Evolutionary conservation across 35 echinoderm and acorn worm species (phyloP), one percentile per base, ranked within the genome.

Genomic region (Apostichopus japonicus): DNA sequence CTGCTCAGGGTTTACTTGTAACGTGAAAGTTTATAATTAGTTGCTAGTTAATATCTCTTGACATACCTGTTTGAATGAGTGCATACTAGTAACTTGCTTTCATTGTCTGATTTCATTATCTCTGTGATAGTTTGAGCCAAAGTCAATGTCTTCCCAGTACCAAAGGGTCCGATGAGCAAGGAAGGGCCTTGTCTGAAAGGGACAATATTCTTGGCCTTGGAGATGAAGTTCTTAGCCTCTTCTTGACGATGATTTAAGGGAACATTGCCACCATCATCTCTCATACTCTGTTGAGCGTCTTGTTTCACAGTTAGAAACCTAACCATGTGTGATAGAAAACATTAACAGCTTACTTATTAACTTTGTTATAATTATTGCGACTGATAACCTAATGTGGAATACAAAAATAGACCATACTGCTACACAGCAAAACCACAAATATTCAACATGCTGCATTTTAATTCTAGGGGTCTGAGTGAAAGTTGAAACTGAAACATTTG

Each of bases 51-150:
- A 33, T 33, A 33, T 2, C 27, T 33, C 27, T 33, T 33, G 27
- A 33, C 27, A 33, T 87, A 98, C 96, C 96, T 98, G 86, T 98
- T 96, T 54, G 94, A 91, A 24, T 94, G 80, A 1, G 97, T 98
- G 62, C 97, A 98, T 4, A 98, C 91, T 33, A 98, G 61, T 51
- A 98, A 94, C 90, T 90, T 96, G 76, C 24, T 98, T 17, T 27
- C 24, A 86, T 14, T 84, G 71, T 24, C 83, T 13, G 21, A 72
- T 56, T 65, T 56, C 56, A 96, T 15, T 1, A 96, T 90, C 5
- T 91, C 78, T 84, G 53, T 86, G 1, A 98, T 78, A 16, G 95
- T 73, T 65, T 67, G 90, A 4, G 97, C 95, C 53, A 98, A 78
- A 52, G 97, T 98, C 61, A 91, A 91, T 0, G 93, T 96, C 61